Evolutionary conservation across 2,888 invertebrate species (phyloP), one percentile per base, ranked within the genome.

Genomic region (Lamproptera curius): DNA sequence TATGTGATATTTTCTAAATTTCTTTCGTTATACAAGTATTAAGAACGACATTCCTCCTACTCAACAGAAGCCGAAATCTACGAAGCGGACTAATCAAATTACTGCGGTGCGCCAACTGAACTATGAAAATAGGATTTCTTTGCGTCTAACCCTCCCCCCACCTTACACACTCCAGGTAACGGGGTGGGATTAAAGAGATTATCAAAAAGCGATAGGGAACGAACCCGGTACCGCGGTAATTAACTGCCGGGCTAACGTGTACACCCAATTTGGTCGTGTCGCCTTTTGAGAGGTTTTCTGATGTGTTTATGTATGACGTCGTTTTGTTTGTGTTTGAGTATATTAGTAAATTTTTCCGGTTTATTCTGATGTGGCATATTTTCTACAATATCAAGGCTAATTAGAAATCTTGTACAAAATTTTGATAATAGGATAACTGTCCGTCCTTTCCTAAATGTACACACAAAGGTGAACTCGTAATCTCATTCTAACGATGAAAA

Each of bases 51-150:
- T 20, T 15, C 56, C 16, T 17, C 41, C 14, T 65, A 60, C 58
- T 67, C 65, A 62, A 70, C 84, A 74, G 85, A 70, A 85, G 85
- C 80, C 76, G 76, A 73, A 76, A 76, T 73, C 84, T 66, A 31
- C 70, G 81, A 76, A 70, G 83, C 86, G 82, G 73, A 61, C 52
- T 83, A 84, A 87, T 82, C 57, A 81, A 80, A 84, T 87, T 81
- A 87, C 72, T 73, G 65, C 75, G 77, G 74, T 70, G 67, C 67
- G 82, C 76, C 74, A 78, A 87, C 76, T 85, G 85, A 87, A 86
- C 85, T 86, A 86, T 86, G 85, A 87, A 85, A 86, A 85, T 84
- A 84, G 84, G 84, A 85, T 87, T 86, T 83, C 82, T 84, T 82
- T 77, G 58, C 63, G 61, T 59, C 63, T 63, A 60, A 56, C 61